Evolutionary conservation across 1,140 invertebrate genomes (phyloP).

Genomic region (Harpegnathos saltator): DNA sequence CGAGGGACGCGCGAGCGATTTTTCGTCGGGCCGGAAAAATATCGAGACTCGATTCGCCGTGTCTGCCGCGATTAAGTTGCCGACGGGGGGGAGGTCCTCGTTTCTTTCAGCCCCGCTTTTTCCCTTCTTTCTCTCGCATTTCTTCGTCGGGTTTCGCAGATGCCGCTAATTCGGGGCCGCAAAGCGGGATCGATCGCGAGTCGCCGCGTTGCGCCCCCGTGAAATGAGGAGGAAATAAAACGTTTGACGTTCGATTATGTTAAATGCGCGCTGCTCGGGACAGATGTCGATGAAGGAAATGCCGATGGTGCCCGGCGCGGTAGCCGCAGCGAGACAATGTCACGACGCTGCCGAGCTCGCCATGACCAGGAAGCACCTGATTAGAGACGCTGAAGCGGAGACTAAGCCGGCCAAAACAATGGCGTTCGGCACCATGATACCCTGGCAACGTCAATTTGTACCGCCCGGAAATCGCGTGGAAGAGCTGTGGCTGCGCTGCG

Average conservation of each 20-base stretch:
- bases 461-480: conserved; percentile 85
- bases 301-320: conserved; percentile 75
- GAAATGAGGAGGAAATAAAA: background rate
- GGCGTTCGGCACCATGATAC: conserved; percentile 86
- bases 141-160: too few species aligned
- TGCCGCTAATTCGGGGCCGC: too few species aligned
- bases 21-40: background rate
- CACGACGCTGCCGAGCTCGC: conserved; percentile 81
- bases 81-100: too few species aligned
- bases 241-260: background rate
- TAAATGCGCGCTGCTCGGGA: conserved; percentile 17
- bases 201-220: too few species aligned
- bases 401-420: conserved; percentile 79
- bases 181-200: background rate
- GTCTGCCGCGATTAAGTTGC: conserved; percentile 12
- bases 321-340: conserved; percentile 76
- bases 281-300: conserved; percentile 77
- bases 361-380: conserved; percentile 83
- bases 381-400: conserved; percentile 84
- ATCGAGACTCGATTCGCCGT: background rate
- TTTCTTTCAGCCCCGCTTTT: too few species aligned
- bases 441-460: conserved; percentile 84
- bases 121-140: too few species aligned
- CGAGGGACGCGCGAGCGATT: background rate
- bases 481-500: conserved; percentile 84